phyloP scores from a whole-genome alignment of 2,797 vertebrate genomes.

The Chiropotes sagulatus region DNA sequence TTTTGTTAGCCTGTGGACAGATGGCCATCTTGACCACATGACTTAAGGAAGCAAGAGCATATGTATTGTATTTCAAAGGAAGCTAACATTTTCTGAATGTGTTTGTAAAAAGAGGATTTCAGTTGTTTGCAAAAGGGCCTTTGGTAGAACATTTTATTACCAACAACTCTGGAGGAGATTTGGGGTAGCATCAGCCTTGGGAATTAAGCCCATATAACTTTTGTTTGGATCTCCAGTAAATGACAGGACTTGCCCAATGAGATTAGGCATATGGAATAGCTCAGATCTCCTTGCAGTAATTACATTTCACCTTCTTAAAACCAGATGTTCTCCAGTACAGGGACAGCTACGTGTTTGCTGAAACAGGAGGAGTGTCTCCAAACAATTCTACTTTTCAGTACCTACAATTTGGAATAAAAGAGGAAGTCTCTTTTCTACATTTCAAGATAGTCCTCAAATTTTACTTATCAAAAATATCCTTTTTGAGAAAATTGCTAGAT shows the following conservation, averaged over 20 bases:
- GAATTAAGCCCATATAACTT: not conserved
- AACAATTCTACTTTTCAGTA: conserved; percentile 30
- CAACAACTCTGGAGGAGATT: not conserved
- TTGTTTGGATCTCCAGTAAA: conserved; percentile 6
- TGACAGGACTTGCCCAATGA: conserved; percentile 17
- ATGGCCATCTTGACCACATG: not conserved
- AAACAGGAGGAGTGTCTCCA: not conserved
- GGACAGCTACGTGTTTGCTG: not conserved
- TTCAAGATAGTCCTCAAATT: not conserved
- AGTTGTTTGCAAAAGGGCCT: not conserved
- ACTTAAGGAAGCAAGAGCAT: not conserved
- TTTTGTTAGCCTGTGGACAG: not conserved
- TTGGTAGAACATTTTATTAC: not conserved
- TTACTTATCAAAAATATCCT: not conserved
- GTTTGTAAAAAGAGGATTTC: not conserved
- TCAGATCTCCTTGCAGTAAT: conserved; percentile 21
- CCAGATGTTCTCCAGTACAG: conserved; percentile 49
- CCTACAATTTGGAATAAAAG: not conserved
- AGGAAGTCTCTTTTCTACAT: not conserved
- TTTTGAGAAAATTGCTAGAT: conserved; percentile 43
- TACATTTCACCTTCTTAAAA: conserved; percentile 44
- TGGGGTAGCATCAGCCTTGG: not conserved
- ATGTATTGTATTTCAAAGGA: not conserved
- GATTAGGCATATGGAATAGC: conserved; percentile 52
- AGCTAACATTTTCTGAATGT: not conserved